Evolutionary conservation across 2,888 invertebrate genomes (phyloP), one percentile per base, ranked within the genome.

Genomic region (Ecliptopera silaceata): DNA sequence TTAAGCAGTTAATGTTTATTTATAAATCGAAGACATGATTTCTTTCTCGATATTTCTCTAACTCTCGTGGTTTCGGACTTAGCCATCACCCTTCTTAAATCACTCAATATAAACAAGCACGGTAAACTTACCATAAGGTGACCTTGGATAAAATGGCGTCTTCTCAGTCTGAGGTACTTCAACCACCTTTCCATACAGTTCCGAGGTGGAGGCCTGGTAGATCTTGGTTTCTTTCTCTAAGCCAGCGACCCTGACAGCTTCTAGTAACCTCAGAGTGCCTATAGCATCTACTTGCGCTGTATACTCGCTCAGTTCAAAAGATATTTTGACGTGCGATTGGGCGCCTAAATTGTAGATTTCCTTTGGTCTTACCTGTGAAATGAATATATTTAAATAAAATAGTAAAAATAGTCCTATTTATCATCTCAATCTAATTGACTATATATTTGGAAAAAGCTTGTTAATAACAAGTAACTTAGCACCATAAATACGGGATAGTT

Each of bases 301-400:
- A 77, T 99, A 99, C 87, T 99, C 99, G 73, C 98, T 98, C 60
- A 99, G 91, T 78, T 99, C 99, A 80, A 99, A 99, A 0, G 99
- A 99, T 32, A 99, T 98, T 91, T 99, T 99, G 1, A 99, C 99
- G 86, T 99, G 99, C 68, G 99, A 99, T 82, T 99, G 99, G 0
- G 99, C 99, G 0, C 98, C 99, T 63, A 99, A 92, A 91, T 99
- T 99, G 83, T 99, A 99, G 66, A 99, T 97, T 90, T 99, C 99
- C 32, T 94, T 94, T 0, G 99, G 99, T 71, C 87, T 93, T 79
- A 77, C 92, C 93, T 92, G 71, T 29, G 17, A 41, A 34, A 1
- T n/a, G 17, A 42, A 11, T n/a, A n/a, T n/a, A n/a, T n/a, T n/a
- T n/a, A n/a, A n/a, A n/a, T n/a, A n/a, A n/a, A n/a, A n/a, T n/a